Conservation (phyloP, 2,888 invertebrate genomes). For the Lobophora halterata region DNA sequence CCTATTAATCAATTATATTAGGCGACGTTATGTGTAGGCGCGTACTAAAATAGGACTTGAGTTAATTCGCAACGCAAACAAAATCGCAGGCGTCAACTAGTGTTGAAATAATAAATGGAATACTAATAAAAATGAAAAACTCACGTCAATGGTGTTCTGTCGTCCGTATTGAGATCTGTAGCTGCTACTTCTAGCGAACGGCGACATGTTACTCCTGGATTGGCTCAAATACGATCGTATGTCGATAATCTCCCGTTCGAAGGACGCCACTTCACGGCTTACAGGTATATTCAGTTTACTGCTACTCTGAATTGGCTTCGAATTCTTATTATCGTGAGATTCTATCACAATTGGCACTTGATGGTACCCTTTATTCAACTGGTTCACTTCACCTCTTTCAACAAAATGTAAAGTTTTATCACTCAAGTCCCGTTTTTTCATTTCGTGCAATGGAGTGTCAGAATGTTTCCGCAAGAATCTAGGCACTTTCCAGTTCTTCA, state of each 20-base stretch:
- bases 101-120: no score
- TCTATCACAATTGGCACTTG: conserved; percentile 85
- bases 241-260: conserved; percentile 84
- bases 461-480: conserved; percentile 83
- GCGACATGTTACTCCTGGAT: conserved; percentile 86
- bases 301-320: conserved; percentile 48
- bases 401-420: conserved; percentile 61
- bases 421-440: conserved; percentile 66
- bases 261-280: conserved; percentile 71
- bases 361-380: conserved; percentile 79
- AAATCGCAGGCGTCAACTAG: no score
- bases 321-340: conserved; percentile 66
- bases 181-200: conserved; percentile 86
- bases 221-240: conserved; percentile 87
- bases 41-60: no score
- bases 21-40: no score
- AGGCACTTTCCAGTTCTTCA: conserved; percentile 86
- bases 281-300: conserved; percentile 74
- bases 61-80: no score
- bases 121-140: conserved; percentile 15
- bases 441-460: conserved; percentile 73
- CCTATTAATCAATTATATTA: no score
- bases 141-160: conserved; percentile 77
- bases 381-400: conserved; percentile 56
- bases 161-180: conserved; percentile 85